These are phyloP conservation scores for Pseudoatta argentina DNA, from an alignment of 1,140 invertebrate species.

Conservation along the genomic window DNA sequence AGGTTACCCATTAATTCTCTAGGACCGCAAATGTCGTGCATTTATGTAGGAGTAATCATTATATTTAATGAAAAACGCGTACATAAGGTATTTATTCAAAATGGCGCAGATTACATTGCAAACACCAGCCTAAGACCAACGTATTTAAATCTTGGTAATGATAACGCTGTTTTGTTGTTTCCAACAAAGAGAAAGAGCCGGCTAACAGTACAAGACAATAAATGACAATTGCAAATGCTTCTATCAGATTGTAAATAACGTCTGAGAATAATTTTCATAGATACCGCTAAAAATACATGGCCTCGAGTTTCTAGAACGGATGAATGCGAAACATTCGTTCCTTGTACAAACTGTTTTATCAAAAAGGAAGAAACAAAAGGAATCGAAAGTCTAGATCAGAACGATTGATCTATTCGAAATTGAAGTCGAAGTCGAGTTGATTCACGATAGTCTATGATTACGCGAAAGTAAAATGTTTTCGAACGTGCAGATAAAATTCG, in stretches of 20 bases:
- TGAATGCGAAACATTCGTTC: not conserved
- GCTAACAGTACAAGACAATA: not conserved
- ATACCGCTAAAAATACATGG: not conserved
- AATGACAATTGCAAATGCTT: not conserved
- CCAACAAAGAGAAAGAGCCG: not conserved
- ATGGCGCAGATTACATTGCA: not conserved
- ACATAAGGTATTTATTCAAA: constrained; percentile 28
- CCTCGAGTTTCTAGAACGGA: not conserved
- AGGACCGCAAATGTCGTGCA: not conserved
- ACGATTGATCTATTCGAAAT: not conserved
- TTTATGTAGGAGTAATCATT: constrained; percentile 22
- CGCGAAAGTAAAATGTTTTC: no score
- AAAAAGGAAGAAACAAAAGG: not conserved
- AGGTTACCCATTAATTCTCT: constrained; percentile 25
- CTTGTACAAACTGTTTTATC: not conserved
- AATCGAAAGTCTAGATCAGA: constrained; percentile 5
- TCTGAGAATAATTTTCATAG: not conserved
- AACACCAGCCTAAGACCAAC: not conserved
- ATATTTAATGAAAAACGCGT: constrained; percentile 29
- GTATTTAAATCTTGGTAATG: not conserved
- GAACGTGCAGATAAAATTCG: not conserved
- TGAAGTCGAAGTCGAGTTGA: not conserved
- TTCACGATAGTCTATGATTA: not conserved
- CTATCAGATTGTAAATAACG: not conserved
- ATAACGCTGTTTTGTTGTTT: constrained; percentile 14